Evolutionary conservation across 2,888 invertebrate species (phyloP), one percentile per base, ranked within the genome.

Genomic region (Ophonus ardosiacus): DNA sequence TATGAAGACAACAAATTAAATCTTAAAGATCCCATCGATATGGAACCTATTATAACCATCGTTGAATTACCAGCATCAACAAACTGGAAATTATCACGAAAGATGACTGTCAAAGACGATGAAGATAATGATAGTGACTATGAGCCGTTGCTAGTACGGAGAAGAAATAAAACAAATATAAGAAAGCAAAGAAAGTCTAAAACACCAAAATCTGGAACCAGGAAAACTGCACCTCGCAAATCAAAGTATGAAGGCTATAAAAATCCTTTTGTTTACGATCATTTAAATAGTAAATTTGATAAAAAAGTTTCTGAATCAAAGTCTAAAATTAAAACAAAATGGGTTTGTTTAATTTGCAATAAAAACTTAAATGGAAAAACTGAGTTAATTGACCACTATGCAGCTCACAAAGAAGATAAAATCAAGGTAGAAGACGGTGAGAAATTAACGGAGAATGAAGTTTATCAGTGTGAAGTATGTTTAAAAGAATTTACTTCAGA

Each of bases 391-490:
- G 87, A 88, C 18, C 89, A 89, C 80, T 85, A 85, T 43, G 51
- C 85, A n/a, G 85, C 79, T 0, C 85, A 85, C 40, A 85, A 85
- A 68, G 85, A 85, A 21, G 80, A 85, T 40, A 85, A 85, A 80
- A 59, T 85, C 7, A 68, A 80, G 56, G 15, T 84, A 38, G 38
- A 51, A 65, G 79, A 80, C 4, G 71, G 57, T n/a, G 79, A 56
- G 8, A 65, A 43, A 24, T 18, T 84, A 17, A 21, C 78, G 7
- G 84, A 84, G 17, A 85, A 85, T 59, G 85, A 85, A 68, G 79
- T 85, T 6, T 85, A 85, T 65, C 85, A 85, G 43, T 91, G 91
- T 85, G 91, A 91, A 43, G 87, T 91, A 31, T 91, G 91, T 85
- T 89, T 89, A 1, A 91, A 91, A 86, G 88, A 88, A 83, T 90